Evolutionary conservation across 2,113 vertebrate species (phyloP).

Genomic region (Apodemus sylvaticus): DNA sequence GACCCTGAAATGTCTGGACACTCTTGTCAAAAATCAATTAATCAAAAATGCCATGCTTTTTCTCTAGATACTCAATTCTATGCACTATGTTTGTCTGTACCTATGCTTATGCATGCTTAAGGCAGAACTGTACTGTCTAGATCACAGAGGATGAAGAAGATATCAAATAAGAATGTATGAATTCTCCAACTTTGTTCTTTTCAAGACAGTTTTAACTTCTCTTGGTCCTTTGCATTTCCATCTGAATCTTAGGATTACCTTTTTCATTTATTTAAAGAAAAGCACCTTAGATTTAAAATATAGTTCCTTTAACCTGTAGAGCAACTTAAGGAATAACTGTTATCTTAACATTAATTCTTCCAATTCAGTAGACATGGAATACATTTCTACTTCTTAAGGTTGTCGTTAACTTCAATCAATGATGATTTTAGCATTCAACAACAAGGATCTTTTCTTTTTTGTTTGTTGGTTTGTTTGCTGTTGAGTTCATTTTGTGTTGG

Average conservation of each 20-base stretch:
- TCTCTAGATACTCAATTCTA: not conserved
- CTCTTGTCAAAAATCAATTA: constrained; percentile 18
- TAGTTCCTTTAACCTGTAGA: not conserved
- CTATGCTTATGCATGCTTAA: not conserved
- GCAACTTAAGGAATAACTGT: not conserved
- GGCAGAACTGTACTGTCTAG: not conserved
- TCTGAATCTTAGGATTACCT: not conserved
- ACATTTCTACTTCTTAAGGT: not conserved
- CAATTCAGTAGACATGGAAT: not conserved
- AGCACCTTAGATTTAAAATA: not conserved
- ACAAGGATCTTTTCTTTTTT: not conserved
- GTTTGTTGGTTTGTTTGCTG: too few relatives aligned
- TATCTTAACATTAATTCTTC: not conserved
- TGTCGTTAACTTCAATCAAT: not conserved
- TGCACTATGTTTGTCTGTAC: too few relatives aligned
- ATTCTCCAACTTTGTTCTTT: not conserved
- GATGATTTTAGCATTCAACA: not conserved
- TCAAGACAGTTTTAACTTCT: not conserved
- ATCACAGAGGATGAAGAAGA: not conserved
- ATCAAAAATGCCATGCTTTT: not conserved
- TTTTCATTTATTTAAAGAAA: constrained; percentile 9
- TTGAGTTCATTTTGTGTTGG: not conserved
- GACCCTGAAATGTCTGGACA: not conserved
- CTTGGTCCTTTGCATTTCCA: not conserved
- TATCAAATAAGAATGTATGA: not conserved